phyloP scores from a whole-genome alignment of 2,797 vertebrate genomes.

The Alauda arvensis region DNA sequence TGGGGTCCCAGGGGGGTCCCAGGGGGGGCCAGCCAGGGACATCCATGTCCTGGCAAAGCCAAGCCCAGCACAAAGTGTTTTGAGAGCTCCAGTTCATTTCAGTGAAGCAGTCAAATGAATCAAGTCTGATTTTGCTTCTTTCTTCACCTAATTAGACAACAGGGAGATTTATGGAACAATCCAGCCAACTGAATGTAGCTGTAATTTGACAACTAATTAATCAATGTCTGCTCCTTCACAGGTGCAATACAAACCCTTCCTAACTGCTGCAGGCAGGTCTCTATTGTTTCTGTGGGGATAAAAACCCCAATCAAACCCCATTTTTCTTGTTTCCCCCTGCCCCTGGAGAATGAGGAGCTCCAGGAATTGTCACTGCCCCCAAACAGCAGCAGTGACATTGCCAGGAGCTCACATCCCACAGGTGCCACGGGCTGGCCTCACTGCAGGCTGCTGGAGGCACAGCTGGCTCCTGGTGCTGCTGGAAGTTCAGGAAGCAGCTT shows the following conservation, averaged over 20 bases:
- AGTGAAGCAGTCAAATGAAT: neutral
- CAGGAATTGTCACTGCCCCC: neutral
- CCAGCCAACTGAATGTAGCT: neutral
- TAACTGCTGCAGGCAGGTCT: neutral
- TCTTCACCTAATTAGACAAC: conserved; percentile 23
- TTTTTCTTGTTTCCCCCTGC: neutral
- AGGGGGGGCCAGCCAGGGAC: neutral
- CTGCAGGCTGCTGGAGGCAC: neutral
- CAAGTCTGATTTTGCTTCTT: neutral
- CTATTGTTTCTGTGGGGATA: neutral
- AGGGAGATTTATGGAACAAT: conserved; percentile 6
- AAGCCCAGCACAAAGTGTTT: neutral
- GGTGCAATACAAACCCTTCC: conserved; percentile 5
- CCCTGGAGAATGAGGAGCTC: neutral
- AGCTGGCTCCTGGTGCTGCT: neutral
- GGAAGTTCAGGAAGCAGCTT: neutral
- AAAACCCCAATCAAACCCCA: neutral
- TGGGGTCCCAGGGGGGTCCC: neutral
- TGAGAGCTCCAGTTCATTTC: neutral
- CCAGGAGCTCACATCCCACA: neutral
- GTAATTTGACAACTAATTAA: conserved; percentile 41
- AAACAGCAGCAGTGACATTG: rapidly evolving
- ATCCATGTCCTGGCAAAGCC: neutral
- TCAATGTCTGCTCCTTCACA: neutral
- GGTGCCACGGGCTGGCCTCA: rapidly evolving